phyloP scores from a whole-genome alignment of 2,113 vertebrate species.

The Phaetusa simplex region DNA sequence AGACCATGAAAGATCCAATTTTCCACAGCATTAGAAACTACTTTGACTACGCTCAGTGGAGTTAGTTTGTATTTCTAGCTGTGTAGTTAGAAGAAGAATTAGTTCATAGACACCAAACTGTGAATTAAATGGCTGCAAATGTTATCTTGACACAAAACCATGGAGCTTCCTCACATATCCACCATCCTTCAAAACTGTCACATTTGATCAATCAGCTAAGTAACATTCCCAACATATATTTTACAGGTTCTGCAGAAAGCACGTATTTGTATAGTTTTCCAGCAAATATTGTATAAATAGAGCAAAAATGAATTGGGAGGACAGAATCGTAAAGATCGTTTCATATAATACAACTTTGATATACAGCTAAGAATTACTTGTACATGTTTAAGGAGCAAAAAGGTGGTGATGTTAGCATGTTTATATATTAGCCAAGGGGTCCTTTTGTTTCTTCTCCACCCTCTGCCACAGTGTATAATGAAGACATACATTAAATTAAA shows the following conservation, averaged over 20 bases:
- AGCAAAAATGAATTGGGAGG: not conserved
- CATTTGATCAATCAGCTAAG: not conserved
- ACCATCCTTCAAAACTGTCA: not conserved
- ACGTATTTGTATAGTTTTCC: not conserved
- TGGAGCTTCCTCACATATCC: not conserved
- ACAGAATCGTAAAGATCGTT: not conserved
- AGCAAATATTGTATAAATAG: not conserved
- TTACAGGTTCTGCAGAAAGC: not conserved
- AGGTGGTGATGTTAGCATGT: not conserved
- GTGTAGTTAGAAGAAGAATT: not conserved
- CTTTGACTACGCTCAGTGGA: not conserved
- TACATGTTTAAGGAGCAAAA: not conserved
- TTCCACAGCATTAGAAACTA: not conserved
- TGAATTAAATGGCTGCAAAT: not conserved
- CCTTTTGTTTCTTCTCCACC: not conserved
- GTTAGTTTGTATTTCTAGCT: not conserved
- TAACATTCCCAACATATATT: not conserved
- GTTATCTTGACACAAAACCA: not conserved
- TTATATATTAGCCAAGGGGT: not conserved
- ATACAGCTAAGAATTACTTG: not conserved
- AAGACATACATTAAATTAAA: not conserved
- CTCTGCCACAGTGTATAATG: not conserved
- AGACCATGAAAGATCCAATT: not conserved
- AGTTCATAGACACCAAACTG: not conserved
- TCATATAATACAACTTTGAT: not conserved